Evolutionary conservation across 2,888 invertebrate species (phyloP).

Genomic region (Cryptus armator): DNA sequence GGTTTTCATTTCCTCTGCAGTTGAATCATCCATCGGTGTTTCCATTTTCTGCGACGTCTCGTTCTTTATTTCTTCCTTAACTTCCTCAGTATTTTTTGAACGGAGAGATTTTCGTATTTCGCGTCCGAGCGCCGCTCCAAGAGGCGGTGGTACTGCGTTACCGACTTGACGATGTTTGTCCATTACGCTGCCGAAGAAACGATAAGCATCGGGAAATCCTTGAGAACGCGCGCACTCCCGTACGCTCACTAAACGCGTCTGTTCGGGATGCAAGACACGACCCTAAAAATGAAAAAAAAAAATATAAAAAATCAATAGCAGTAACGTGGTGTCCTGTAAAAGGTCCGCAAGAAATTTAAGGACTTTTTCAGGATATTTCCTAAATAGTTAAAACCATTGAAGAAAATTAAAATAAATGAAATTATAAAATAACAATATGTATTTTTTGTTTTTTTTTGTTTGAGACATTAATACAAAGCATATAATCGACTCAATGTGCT

Average conservation of each 20-base stretch:
- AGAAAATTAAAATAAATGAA: too few species aligned
- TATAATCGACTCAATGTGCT: too few species aligned
- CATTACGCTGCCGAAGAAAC: conserved; percentile 91
- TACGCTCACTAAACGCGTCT: conserved; percentile 93
- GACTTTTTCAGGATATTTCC: background rate
- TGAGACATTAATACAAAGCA: too few species aligned
- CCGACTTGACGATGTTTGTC: conserved; percentile 95
- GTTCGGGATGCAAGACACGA: conserved; percentile 93
- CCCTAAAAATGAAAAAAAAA: conserved; percentile 85
- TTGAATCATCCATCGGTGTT: background rate
- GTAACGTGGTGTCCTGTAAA: background rate
- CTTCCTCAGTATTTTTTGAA: background rate
- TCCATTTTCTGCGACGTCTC: conserved; percentile 9
- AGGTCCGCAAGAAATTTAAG: too few species aligned
- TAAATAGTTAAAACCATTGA: too few species aligned
- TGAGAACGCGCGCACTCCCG: conserved; percentile 95
- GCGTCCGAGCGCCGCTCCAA: conserved; percentile 91
- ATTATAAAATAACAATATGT: too few species aligned
- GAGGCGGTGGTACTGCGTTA: conserved; percentile 95
- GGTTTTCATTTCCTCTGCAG: conserved; percentile 5
- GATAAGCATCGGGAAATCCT: conserved; percentile 92
- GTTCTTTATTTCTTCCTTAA: background rate
- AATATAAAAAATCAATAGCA: background rate
- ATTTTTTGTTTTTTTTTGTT: too few species aligned
- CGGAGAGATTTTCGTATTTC: conserved; percentile 88